These are phyloP conservation scores for Phymatocera aterrima DNA, from an alignment of 2,888 invertebrate genomes.

Conservation along the genomic window DNA sequence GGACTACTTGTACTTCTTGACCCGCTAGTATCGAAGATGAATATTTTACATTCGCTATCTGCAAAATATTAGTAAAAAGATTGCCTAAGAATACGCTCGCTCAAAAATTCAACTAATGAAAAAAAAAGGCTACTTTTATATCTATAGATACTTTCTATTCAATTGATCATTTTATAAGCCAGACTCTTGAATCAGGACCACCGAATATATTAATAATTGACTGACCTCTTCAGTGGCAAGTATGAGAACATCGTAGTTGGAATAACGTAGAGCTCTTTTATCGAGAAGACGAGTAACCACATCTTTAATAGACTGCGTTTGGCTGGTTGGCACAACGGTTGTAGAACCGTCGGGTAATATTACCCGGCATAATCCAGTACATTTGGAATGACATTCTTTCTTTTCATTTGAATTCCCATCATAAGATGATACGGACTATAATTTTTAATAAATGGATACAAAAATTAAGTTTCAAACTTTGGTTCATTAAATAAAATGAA, in stretches of 20 bases:
- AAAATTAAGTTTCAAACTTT: background rate
- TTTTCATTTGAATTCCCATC: slow-evolving; percentile 73
- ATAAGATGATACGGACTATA: slow-evolving; percentile 73
- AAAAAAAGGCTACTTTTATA: background rate
- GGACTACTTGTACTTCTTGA: slow-evolving; percentile 90
- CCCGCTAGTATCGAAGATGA: slow-evolving; percentile 86
- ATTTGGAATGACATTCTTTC: slow-evolving; percentile 72
- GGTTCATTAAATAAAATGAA: background rate
- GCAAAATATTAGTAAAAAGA: slow-evolving; percentile 59
- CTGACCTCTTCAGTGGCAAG: slow-evolving; percentile 74
- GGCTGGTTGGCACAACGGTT: slow-evolving; percentile 91
- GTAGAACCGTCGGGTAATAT: slow-evolving; percentile 94
- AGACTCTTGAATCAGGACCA: slow-evolving; percentile 72
- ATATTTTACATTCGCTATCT: slow-evolving; percentile 83
- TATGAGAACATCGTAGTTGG: slow-evolving; percentile 89
- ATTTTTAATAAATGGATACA: slow-evolving; percentile 58
- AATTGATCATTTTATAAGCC: background rate
- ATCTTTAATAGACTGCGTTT: slow-evolving; percentile 85
- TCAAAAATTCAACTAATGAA: slow-evolving; percentile 45
- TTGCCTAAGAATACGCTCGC: slow-evolving; percentile 40
- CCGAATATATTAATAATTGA: slow-evolving; percentile 52
- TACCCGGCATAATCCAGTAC: slow-evolving; percentile 84
- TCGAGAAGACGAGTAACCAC: slow-evolving; percentile 89
- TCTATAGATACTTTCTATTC: background rate
- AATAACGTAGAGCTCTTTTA: slow-evolving; percentile 87